These are phyloP conservation scores for Nerophis ophidion DNA, from an alignment of 2,113 vertebrate species.

Conservation along the genomic window DNA sequence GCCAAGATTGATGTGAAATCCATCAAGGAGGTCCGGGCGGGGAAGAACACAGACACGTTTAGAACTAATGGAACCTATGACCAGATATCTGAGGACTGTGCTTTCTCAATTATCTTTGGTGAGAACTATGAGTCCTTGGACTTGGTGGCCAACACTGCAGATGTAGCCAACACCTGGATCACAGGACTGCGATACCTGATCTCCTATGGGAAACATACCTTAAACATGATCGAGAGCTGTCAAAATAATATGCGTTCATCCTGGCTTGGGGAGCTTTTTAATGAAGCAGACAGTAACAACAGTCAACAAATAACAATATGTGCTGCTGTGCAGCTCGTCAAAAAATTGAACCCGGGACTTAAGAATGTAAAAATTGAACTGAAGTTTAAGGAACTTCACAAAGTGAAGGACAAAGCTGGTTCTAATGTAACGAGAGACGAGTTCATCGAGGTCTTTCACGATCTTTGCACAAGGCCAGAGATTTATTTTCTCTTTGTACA, in stretches of 20 bases:
- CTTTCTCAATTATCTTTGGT: slow-evolving; percentile 93
- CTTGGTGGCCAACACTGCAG: slow-evolving; percentile 94
- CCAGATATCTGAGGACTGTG: slow-evolving; percentile 96
- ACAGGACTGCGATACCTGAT: slow-evolving; percentile 94
- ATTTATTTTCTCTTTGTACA: slow-evolving; percentile 98
- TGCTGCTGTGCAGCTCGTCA: slow-evolving; percentile 86
- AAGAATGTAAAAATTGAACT: slow-evolving; percentile 94
- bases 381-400: slow-evolving; percentile 96
- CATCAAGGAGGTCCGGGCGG: slow-evolving; percentile 93
- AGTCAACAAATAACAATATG: slow-evolving; percentile 79
- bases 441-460: slow-evolving; percentile 97
- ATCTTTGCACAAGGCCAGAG: slow-evolving; percentile 95
- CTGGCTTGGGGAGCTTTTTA: slow-evolving; percentile 90
- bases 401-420: slow-evolving; percentile 83
- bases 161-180: slow-evolving; percentile 95
- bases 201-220: slow-evolving; percentile 92
- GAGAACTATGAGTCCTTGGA: slow-evolving; percentile 95
- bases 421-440: slow-evolving; percentile 87
- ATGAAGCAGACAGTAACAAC: slow-evolving; percentile 76
- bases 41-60: slow-evolving; percentile 97
- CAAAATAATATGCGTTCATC: slow-evolving; percentile 94
- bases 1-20: slow-evolving; percentile 95
- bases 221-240: slow-evolving; percentile 92
- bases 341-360: slow-evolving; percentile 87
- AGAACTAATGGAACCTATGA: slow-evolving; percentile 93